Evolutionary conservation across 2,888 invertebrate genomes (phyloP).

Genomic region (Euzetes globulus): DNA sequence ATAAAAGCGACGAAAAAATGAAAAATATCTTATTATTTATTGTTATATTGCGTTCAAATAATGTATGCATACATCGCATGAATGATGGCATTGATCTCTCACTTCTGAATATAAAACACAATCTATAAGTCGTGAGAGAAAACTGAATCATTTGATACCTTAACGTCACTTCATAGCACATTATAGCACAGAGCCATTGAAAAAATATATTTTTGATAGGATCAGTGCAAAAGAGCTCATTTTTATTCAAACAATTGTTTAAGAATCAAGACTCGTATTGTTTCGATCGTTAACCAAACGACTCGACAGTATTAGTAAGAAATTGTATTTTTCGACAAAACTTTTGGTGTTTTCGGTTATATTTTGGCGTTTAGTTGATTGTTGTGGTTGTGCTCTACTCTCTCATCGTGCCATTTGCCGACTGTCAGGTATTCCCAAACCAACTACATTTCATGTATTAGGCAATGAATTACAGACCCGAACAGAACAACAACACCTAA

Average conservation of each 20-base stretch:
- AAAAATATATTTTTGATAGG: neutral
- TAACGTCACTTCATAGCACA: neutral
- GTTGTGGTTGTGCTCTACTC: neutral
- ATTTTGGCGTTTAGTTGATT: neutral
- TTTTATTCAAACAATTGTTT: neutral
- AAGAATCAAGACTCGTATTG: neutral
- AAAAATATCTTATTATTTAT: neutral
- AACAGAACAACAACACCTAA: slow-evolving; percentile 14
- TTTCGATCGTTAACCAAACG: neutral
- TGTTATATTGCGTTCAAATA: neutral
- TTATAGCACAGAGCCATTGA: neutral
- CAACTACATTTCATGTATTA: slow-evolving; percentile 18
- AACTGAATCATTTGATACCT: slow-evolving; percentile 4
- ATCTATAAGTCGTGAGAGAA: neutral
- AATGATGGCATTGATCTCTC: neutral
- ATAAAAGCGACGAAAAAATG: neutral
- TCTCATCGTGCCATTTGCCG: neutral
- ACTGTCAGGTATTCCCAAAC: slow-evolving; percentile 26
- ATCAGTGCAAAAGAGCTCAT: neutral
- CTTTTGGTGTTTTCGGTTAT: neutral
- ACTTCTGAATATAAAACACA: neutral
- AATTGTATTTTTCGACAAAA: neutral
- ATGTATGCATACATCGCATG: slow-evolving; percentile 1
- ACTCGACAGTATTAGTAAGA: neutral
- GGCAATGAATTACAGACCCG: neutral